Conservation (phyloP, 2,113 vertebrate genomes). For the Callocephalon fimbriatum region DNA sequence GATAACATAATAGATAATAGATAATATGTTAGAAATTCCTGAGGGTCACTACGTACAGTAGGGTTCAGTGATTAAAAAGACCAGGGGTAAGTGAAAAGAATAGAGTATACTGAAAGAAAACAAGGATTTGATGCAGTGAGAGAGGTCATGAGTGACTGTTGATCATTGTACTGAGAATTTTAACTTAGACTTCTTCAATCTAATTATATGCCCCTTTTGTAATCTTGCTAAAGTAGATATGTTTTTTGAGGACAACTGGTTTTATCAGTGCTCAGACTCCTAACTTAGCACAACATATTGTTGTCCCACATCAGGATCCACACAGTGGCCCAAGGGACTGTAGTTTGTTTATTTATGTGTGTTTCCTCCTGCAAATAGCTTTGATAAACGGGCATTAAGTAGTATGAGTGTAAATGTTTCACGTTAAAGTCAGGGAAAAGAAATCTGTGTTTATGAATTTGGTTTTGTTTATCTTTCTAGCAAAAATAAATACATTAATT, state of each 20-base stretch:
- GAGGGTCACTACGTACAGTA: neutral
- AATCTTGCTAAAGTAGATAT: neutral
- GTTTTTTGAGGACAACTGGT: neutral
- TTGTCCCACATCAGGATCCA: neutral
- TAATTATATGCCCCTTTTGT: neutral
- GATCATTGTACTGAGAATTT: neutral
- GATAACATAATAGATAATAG: neutral
- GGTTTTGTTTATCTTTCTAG: neutral
- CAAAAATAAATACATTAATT: constrained; percentile 35
- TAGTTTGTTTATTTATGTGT: neutral
- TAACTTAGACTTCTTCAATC: neutral
- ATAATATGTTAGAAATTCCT: neutral
- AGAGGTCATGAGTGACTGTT: neutral
- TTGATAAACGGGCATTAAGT: neutral
- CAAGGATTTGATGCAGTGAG: neutral
- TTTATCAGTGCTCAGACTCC: neutral
- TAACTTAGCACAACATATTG: neutral
- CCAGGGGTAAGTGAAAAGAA: neutral
- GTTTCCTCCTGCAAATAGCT: neutral
- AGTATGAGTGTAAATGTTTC: neutral
- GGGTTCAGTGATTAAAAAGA: neutral
- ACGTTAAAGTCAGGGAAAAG: constrained; percentile 12
- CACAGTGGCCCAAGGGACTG: neutral
- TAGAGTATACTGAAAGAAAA: neutral
- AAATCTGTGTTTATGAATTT: neutral